These are phyloP conservation scores for Chloroceryle inda DNA, from an alignment of 2,797 vertebrate genomes.

Conservation along the genomic window DNA sequence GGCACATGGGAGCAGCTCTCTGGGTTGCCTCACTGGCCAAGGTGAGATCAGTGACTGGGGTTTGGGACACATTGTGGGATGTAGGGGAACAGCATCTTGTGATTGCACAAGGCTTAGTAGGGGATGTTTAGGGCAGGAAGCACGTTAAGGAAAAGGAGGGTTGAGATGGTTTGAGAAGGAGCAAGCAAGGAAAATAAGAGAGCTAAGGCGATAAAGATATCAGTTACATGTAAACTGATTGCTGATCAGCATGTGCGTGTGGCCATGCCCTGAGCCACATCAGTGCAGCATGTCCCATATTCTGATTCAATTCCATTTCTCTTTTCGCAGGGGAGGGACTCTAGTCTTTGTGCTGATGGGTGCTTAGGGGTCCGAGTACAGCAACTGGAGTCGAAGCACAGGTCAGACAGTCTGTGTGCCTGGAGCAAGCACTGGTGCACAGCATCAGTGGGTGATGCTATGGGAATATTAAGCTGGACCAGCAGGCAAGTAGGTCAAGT, in stretches of 20 bases:
- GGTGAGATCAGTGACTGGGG: too few species aligned
- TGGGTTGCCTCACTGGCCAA: background rate
- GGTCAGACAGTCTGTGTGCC: background rate
- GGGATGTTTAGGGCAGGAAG: background rate
- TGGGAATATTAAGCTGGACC: background rate
- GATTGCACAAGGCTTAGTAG: background rate
- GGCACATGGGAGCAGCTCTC: background rate
- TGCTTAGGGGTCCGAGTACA: background rate
- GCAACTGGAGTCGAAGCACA: background rate
- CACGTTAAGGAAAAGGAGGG: background rate
- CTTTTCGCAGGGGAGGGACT: background rate
- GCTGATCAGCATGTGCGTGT: background rate
- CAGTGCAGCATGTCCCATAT: background rate
- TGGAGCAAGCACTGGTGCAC: accelerated
- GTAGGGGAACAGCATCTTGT: background rate
- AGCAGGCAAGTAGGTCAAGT: background rate
- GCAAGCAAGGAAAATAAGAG: background rate
- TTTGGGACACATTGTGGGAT: accelerated
- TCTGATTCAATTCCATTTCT: background rate
- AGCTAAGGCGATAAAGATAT: background rate
- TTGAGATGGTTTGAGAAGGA: background rate
- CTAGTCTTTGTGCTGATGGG: background rate
- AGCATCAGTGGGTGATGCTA: accelerated
- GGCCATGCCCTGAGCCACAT: background rate
- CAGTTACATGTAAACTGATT: background rate